Evolutionary conservation across 2,797 vertebrate genomes (phyloP).

Genomic region (Miichthys miiuy): DNA sequence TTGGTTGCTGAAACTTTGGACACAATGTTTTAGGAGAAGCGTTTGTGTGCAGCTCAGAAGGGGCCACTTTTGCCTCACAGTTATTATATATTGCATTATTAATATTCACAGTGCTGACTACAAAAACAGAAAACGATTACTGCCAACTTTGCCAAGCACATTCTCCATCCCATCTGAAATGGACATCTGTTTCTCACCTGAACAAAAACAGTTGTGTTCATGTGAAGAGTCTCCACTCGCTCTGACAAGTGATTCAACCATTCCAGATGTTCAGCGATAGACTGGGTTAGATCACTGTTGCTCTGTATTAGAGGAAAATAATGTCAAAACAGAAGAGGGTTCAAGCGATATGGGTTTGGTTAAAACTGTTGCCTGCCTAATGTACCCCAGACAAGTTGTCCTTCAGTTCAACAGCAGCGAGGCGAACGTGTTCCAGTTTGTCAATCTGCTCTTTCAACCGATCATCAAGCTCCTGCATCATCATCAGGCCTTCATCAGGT

Average conservation of each 20-base stretch:
- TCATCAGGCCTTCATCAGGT: slow-evolving; percentile 82
- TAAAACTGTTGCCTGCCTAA: not conserved
- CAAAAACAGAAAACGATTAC: not conserved
- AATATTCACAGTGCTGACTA: not conserved
- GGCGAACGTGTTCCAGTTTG: slow-evolving; percentile 86
- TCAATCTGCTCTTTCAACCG: slow-evolving; percentile 85
- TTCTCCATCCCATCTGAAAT: too few relatives aligned
- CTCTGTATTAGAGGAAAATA: slow-evolving; percentile 58
- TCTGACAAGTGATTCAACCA: slow-evolving; percentile 83
- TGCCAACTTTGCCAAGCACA: not conserved
- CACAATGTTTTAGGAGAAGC: too few relatives aligned
- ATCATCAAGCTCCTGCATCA: slow-evolving; percentile 89
- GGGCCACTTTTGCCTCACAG: too few relatives aligned
- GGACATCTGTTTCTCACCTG: slow-evolving; percentile 74
- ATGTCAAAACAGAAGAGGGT: not conserved
- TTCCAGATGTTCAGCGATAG: slow-evolving; percentile 82
- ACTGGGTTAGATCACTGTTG: slow-evolving; percentile 78
- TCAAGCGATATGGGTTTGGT: not conserved
- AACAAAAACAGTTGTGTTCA: slow-evolving; percentile 85
- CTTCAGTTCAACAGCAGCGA: slow-evolving; percentile 80
- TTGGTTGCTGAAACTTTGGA: too few relatives aligned
- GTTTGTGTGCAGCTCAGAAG: too few relatives aligned
- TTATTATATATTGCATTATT: too few relatives aligned
- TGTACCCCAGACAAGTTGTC: slow-evolving; percentile 78
- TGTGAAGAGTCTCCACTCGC: slow-evolving; percentile 84